These are phyloP conservation scores for Lagria hirta DNA, from an alignment of 2,888 invertebrate species.

Conservation along the genomic window DNA sequence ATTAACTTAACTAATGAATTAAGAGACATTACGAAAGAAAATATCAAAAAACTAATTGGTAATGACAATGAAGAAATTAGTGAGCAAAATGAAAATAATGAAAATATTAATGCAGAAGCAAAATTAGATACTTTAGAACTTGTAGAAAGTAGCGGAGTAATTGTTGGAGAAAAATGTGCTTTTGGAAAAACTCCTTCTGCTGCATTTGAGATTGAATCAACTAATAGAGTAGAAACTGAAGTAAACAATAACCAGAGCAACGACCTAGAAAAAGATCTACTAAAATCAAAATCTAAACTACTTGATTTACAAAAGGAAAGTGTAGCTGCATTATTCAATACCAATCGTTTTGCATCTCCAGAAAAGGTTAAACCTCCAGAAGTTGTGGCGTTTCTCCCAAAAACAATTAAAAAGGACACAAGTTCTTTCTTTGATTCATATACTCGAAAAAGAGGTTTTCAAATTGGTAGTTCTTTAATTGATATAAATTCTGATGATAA, in stretches of 20 bases:
- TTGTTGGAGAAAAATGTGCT: background rate
- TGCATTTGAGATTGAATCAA: too few species aligned
- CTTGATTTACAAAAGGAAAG: constrained; percentile 9
- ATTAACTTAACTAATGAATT: too few species aligned
- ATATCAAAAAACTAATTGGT: background rate
- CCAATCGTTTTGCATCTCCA: constrained; percentile 1
- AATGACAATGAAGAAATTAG: background rate
- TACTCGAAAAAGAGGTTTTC: constrained; percentile 40
- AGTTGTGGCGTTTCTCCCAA: constrained; percentile 43
- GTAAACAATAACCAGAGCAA: background rate
- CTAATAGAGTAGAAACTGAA: constrained; percentile 3
- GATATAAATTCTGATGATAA: constrained; percentile 29
- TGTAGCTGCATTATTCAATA: background rate
- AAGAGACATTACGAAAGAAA: constrained; percentile 2
- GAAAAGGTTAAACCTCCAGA: constrained; percentile 37
- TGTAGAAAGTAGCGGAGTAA: constrained; percentile 1
- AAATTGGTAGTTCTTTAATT: constrained; percentile 39
- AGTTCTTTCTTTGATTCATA: constrained; percentile 39
- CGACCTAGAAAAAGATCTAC: too few species aligned
- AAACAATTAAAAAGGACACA: constrained; percentile 31
- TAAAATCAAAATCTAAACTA: constrained; percentile 1
- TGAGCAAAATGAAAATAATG: background rate
- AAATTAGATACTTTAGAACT: background rate
- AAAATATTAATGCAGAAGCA: background rate
- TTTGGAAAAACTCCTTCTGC: too few species aligned